Conservation (phyloP, 2,797 vertebrate species). For the Tenualosa thibaudeaui region DNA sequence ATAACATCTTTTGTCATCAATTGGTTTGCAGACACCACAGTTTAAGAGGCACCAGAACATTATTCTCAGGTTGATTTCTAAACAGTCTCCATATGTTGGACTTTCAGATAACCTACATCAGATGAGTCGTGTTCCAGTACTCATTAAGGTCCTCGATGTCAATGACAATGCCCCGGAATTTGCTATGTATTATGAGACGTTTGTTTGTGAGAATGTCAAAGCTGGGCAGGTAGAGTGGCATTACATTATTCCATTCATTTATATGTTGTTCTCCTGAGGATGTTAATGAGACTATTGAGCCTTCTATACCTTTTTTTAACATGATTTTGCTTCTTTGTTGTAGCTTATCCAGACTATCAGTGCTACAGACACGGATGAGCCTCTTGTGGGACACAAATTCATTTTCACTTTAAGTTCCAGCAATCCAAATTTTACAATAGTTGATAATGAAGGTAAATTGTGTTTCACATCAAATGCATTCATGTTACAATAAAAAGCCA, state of each 20-base stretch:
- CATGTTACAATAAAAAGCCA: not conserved
- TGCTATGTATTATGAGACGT: constrained; percentile 85
- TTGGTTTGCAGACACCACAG: not conserved
- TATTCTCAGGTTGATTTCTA: not conserved
- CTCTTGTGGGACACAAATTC: constrained; percentile 86
- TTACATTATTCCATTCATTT: no score
- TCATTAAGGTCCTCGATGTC: constrained; percentile 84
- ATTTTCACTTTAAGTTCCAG: constrained; percentile 84
- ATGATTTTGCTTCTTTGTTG: constrained; percentile 13
- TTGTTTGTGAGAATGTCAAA: constrained; percentile 88
- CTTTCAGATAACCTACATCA: constrained; percentile 82
- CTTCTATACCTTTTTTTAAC: not conserved
- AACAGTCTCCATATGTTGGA: not conserved
- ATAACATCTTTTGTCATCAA: not conserved
- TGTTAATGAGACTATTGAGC: not conserved
- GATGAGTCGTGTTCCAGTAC: constrained; percentile 79
- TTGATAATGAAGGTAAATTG: constrained; percentile 85
- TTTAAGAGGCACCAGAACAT: not conserved
- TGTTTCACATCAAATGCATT: not conserved
- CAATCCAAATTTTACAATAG: constrained; percentile 86
- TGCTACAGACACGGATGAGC: constrained; percentile 85
- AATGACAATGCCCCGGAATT: constrained; percentile 88
- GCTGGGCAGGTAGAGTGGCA: constrained; percentile 77
- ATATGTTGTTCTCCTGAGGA: not conserved
- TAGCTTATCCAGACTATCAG: constrained; percentile 88